phyloP scores from a whole-genome alignment of 2,888 invertebrate genomes.

The Cloeon dipterum region DNA sequence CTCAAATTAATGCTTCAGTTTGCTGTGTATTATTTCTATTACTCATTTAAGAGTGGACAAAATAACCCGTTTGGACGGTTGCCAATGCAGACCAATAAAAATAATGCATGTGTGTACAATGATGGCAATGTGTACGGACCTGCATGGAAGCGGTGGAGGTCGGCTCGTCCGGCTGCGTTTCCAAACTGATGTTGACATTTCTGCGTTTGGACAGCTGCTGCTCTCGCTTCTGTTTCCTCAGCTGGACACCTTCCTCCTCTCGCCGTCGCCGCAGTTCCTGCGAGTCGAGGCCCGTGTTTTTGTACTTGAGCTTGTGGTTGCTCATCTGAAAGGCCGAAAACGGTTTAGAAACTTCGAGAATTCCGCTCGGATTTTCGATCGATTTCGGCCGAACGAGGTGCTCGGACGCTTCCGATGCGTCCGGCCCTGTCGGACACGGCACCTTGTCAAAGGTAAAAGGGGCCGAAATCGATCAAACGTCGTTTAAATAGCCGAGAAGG shows the following conservation, averaged over 20 bases:
- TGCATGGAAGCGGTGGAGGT: conserved; percentile 17
- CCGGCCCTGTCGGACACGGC: too few species aligned
- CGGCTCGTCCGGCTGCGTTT: conserved; percentile 17
- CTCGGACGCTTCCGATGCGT: too few species aligned
- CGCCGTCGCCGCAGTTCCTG: conserved; percentile 76
- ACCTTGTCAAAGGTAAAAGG: too few species aligned
- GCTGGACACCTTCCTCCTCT: conserved; percentile 90
- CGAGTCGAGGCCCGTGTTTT: conserved; percentile 79
- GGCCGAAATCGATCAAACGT: background rate
- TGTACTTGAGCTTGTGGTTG: conserved; percentile 74
- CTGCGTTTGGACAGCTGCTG: conserved; percentile 81
- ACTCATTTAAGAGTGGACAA: background rate
- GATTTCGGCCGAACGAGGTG: too few species aligned
- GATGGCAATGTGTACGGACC: conserved; percentile 11
- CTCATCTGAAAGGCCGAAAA: conserved; percentile 45
- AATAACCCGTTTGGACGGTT: background rate
- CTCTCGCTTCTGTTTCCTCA: conserved; percentile 87
- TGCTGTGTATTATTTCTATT: too few species aligned
- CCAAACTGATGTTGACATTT: conserved; percentile 45
- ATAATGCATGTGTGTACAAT: background rate
- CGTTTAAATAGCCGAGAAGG: background rate
- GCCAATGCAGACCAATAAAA: background rate
- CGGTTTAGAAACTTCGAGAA: background rate
- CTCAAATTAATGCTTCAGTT: too few species aligned
- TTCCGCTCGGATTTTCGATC: too few species aligned